Evolutionary conservation across 2,888 invertebrate species (phyloP).

Genomic region (Merodon equestris): DNA sequence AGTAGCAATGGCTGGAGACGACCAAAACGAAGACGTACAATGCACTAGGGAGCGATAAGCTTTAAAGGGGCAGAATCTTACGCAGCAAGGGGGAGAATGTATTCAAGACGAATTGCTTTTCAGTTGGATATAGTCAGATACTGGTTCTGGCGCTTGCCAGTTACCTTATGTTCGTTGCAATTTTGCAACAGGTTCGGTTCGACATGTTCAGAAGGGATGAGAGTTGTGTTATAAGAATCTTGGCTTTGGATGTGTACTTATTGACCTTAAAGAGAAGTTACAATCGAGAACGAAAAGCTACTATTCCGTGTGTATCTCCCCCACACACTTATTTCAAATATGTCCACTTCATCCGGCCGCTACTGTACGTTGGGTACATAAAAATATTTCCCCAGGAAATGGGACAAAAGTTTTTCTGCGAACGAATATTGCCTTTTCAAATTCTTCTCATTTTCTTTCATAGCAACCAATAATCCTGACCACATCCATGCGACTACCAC

Average conservation of each 20-base stretch:
- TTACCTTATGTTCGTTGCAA: constrained; percentile 65
- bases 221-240: neutral
- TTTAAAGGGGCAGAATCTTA: constrained; percentile 26
- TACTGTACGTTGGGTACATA: constrained; percentile 15
- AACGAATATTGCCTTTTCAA: neutral
- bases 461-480: neutral
- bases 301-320: neutral
- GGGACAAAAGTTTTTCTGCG: constrained; percentile 15
- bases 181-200: constrained; percentile 58
- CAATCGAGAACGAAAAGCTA: neutral
- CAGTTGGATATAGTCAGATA: too few relatives aligned
- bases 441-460: neutral
- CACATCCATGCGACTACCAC: neutral
- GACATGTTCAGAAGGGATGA: neutral
- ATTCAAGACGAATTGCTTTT: too few relatives aligned
- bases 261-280: constrained; percentile 30
- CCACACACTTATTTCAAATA: neutral
- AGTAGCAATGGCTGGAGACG: neutral
- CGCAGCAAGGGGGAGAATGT: neutral
- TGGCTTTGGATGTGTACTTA: constrained; percentile 27
- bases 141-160: too few relatives aligned
- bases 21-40: too few relatives aligned
- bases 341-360: neutral
- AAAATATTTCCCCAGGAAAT: neutral
- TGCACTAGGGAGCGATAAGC: neutral